Evolutionary conservation across 2,797 vertebrate genomes (phyloP).

Genomic region (Valencia hispanica): DNA sequence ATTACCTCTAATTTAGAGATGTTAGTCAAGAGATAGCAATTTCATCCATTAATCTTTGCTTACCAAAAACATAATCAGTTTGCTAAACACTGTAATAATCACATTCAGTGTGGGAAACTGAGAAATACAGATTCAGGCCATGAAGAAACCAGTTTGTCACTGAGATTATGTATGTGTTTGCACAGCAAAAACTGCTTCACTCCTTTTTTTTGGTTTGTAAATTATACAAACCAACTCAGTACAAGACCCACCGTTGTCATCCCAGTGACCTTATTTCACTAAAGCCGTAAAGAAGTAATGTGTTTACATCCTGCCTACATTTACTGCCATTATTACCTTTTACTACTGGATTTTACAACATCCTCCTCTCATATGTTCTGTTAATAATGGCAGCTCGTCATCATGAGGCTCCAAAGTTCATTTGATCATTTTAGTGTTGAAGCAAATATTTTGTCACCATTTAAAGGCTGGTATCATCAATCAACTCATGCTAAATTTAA

Average conservation of each 20-base stretch:
- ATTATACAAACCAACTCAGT: neutral
- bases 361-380: conserved; percentile 4
- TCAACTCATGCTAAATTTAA: conserved; percentile 25
- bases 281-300: conserved; percentile 19
- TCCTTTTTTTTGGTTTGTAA: neutral
- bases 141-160: neutral
- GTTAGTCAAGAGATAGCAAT: neutral
- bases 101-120: neutral
- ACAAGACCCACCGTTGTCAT: neutral
- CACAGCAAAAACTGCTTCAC: neutral
- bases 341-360: conserved; percentile 9
- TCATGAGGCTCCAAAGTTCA: conserved; percentile 17
- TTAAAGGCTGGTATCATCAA: conserved; percentile 17
- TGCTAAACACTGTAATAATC: neutral
- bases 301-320: conserved; percentile 22
- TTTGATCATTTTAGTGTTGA: conserved; percentile 10
- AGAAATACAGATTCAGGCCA: neutral
- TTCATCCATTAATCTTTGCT: neutral
- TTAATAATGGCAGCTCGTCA: conserved; percentile 8
- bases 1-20: neutral
- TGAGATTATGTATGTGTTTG: conserved; percentile 4
- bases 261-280: conserved; percentile 1
- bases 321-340: conserved; percentile 15
- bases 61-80: conserved; percentile 4
- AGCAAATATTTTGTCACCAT: conserved; percentile 24